phyloP scores from a whole-genome alignment of 2,888 invertebrate species.

The Amblyjoppa proteus region DNA sequence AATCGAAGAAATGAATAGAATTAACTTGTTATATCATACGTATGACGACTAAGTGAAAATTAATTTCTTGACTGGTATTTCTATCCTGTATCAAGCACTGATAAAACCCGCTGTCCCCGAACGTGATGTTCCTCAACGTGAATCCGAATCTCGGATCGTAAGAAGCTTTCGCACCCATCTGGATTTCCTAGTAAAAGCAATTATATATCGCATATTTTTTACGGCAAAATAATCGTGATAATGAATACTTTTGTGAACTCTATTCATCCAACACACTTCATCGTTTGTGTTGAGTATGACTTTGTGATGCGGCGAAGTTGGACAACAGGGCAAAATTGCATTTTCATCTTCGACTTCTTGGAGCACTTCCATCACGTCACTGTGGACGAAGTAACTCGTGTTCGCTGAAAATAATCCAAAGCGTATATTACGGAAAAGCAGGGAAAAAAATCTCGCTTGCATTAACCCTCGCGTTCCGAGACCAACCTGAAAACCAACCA shows the following conservation, averaged over 20 bases:
- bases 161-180: conserved; percentile 73
- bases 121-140: conserved; percentile 78
- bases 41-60: conserved; percentile 61
- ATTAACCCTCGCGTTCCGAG: too few relatives aligned
- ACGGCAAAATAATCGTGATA: neutral
- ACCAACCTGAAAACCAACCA: too few relatives aligned
- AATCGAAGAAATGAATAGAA: neutral
- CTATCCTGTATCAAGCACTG: conserved; percentile 65
- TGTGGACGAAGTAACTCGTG: too few relatives aligned
- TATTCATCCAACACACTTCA: conserved; percentile 39
- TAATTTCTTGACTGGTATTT: conserved; percentile 40
- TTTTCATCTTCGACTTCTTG: too few relatives aligned
- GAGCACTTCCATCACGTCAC: too few relatives aligned
- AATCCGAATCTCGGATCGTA: conserved; percentile 86
- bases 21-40: conserved; percentile 37
- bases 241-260: neutral
- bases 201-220: neutral
- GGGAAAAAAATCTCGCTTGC: too few relatives aligned
- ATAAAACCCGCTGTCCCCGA: conserved; percentile 76
- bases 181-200: conserved; percentile 70
- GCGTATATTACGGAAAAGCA: too few relatives aligned
- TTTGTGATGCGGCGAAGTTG: conserved; percentile 87
- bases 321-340: conserved; percentile 88
- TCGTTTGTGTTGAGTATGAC: conserved; percentile 80
- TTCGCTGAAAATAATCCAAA: too few relatives aligned